A percentile compares a stretch with the other conserved stretches of the same genome.
These are phyloP conservation scores for Pampusana beccarii DNA, from an alignment of 2,113 vertebrate genomes.

Conservation along the genomic window DNA sequence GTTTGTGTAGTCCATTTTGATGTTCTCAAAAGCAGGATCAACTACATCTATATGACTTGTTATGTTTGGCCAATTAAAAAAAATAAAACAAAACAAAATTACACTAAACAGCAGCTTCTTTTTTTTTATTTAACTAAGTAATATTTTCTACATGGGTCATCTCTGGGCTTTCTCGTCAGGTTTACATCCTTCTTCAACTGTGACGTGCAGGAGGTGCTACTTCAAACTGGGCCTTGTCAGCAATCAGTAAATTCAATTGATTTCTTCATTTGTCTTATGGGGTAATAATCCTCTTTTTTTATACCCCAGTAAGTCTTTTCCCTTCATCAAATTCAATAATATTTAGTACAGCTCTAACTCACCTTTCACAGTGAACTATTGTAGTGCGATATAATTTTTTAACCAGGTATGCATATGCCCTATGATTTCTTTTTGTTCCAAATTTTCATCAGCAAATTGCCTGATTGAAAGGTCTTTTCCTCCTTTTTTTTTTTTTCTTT, in stretches of 20 bases:
- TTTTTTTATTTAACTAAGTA: not conserved
- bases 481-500: not conserved
- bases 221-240: not conserved
- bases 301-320: not conserved
- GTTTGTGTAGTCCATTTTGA: not conserved
- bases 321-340: not conserved
- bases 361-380: not conserved
- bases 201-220: not conserved
- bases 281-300: not conserved
- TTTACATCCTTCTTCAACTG: not conserved
- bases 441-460: not conserved
- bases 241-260: not conserved
- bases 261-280: not conserved
- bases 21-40: not conserved
- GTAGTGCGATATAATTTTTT: not conserved
- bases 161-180: not conserved
- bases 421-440: not conserved
- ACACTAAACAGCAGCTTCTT: no score
- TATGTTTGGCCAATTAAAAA: not conserved
- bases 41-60: not conserved
- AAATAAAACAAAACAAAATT: no score
- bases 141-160: not conserved
- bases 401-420: not conserved
- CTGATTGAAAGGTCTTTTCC: not conserved
- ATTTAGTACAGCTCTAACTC: not conserved